These are phyloP conservation scores for Microplitis mediator DNA, from an alignment of 1,140 invertebrate species.

Conservation along the genomic window DNA sequence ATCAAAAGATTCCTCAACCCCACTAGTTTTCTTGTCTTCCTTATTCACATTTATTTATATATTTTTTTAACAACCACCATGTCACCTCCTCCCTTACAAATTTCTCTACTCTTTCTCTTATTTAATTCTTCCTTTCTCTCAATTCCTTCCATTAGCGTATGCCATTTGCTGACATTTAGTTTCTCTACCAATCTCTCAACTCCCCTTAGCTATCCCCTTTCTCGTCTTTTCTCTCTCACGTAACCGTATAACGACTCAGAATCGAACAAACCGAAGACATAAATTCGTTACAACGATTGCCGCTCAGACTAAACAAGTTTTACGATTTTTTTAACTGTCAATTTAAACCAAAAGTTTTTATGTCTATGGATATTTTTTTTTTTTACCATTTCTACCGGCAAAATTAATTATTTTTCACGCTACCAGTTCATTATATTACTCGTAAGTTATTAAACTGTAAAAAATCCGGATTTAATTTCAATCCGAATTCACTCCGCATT, in stretches of 20 bases:
- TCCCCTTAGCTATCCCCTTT: slow-evolving; percentile 22
- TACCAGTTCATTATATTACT: slow-evolving; percentile 19
- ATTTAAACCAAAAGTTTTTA: neutral
- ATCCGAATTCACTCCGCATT: too few species aligned
- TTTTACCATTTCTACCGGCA: neutral
- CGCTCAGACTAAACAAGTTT: slow-evolving; percentile 19
- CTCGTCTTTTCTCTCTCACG: slow-evolving; percentile 12
- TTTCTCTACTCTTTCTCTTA: neutral
- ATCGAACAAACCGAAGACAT: slow-evolving; percentile 39
- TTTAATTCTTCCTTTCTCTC: neutral
- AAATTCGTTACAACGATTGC: slow-evolving; percentile 38
- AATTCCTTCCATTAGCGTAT: neutral
- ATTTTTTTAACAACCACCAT: slow-evolving; percentile 17
- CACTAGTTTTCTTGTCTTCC: slow-evolving; percentile 13
- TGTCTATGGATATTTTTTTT: too few species aligned
- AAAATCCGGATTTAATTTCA: too few species aligned
- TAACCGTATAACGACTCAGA: slow-evolving; percentile 1
- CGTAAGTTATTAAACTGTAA: too few species aligned
- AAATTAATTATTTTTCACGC: slow-evolving; percentile 12
- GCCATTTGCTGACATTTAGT: slow-evolving; percentile 11
- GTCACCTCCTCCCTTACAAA: slow-evolving; percentile 4
- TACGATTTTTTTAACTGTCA: slow-evolving; percentile 9
- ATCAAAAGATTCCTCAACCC: slow-evolving; percentile 37
- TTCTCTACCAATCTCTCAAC: neutral
- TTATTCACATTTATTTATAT: slow-evolving; percentile 13